A percentile compares a stretch with the other conserved stretches of the same genome.
These are phyloP conservation scores for Chironomus tepperi DNA, from an alignment of 1,140 invertebrate species.

Conservation along the genomic window DNA sequence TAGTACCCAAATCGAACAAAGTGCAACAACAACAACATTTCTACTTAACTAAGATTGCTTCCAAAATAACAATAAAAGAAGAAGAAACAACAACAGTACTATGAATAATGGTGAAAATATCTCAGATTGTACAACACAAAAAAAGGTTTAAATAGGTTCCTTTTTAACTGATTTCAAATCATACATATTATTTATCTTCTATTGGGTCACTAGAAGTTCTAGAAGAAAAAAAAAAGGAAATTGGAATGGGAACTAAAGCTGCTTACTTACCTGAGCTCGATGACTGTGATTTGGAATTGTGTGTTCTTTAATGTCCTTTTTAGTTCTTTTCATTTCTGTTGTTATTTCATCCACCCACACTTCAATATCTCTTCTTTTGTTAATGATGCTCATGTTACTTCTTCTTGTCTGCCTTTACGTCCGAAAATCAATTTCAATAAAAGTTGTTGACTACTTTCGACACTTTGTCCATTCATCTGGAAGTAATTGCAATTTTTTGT, in stretches of 20 bases:
- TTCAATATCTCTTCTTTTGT: neutral
- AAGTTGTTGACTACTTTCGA: too few species aligned
- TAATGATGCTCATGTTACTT: neutral
- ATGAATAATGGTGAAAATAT: neutral
- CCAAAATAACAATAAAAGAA: too few species aligned
- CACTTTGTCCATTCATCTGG: too few species aligned
- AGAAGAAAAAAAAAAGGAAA: neutral
- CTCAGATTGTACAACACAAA: neutral
- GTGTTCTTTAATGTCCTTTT: neutral
- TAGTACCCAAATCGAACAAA: too few species aligned
- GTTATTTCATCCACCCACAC: neutral
- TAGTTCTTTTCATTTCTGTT: neutral
- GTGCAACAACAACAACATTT: too few species aligned
- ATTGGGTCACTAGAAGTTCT: neutral
- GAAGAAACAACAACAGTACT: too few species aligned
- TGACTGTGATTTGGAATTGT: neutral
- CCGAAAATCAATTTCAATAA: neutral
- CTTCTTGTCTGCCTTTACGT: neutral
- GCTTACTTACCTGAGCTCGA: neutral
- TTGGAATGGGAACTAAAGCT: neutral
- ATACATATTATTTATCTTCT: slow-evolving; percentile 5
- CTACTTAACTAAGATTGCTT: too few species aligned
- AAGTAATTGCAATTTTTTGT: too few species aligned
- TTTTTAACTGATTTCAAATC: slow-evolving; percentile 14
- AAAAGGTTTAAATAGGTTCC: slow-evolving; percentile 8